Conservation (phyloP, 2,113 vertebrate genomes). For the Saccopteryx bilineata region DNA sequence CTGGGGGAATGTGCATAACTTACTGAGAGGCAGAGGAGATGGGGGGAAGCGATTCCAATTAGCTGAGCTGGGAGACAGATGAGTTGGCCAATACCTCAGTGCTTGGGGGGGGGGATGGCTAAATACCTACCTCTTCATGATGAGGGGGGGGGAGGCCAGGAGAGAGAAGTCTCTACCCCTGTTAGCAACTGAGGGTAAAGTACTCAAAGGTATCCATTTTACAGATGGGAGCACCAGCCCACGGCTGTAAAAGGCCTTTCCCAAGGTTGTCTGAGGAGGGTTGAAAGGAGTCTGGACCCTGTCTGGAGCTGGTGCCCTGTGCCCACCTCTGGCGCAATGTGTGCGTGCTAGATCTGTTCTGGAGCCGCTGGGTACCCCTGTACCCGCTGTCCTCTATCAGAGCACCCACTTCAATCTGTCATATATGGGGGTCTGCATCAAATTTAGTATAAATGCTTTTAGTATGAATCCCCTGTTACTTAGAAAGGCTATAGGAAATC, state of each 20-base stretch:
- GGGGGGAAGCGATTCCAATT: constrained; percentile 86
- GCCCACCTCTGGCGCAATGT: no score
- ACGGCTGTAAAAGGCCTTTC: not conserved
- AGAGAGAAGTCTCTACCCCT: not conserved
- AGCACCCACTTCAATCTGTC: not conserved
- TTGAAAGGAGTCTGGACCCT: not conserved
- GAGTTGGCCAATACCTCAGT: constrained; percentile 76
- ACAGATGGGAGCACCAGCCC: not conserved
- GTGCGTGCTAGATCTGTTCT: not conserved
- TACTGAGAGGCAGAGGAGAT: constrained; percentile 63
- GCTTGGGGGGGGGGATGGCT: constrained; percentile 45
- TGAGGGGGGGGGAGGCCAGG: not conserved
- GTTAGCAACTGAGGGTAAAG: not conserved
- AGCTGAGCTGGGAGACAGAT: constrained; percentile 85
- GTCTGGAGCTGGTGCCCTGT: not conserved
- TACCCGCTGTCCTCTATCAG: not conserved
- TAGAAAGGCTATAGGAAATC: not conserved
- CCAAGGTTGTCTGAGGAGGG: not conserved
- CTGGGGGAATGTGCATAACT: constrained; percentile 87
- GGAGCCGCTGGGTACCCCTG: not conserved
- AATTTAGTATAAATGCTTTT: not conserved
- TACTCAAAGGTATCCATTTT: not conserved
- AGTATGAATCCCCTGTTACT: not conserved
- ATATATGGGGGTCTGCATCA: not conserved
- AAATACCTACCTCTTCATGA: not conserved